Base-by-base conservation (phyloP, 2,888 invertebrate genomes). In the Yponomeuta sedellus region DNA sequence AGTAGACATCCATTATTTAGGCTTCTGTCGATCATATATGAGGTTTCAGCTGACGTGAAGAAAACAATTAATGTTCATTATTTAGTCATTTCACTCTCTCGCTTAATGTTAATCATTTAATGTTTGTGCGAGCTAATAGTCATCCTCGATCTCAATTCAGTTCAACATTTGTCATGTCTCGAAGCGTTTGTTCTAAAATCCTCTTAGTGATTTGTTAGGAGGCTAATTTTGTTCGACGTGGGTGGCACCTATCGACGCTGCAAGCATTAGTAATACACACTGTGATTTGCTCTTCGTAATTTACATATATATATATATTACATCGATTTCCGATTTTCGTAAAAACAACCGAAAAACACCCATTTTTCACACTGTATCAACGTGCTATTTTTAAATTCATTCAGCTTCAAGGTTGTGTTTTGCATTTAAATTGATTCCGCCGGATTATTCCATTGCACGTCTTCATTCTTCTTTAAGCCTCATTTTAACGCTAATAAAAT, bases 171-270 rank as follows among this genome's bases (percentile, higher is more conserved):
- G 57, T 64, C 61, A 66, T 64, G 67, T 68, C 67, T 65, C 68
- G 58, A 20, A 58, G 20, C 19, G 61, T 57, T 57, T 39, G 56
- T 64, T 57, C 57, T 20, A 59, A 65, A 67, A 63, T 63, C 63
- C 66, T 66, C 69, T 67, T 67, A 67, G 66, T 70, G 67, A 78
- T 81, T 79, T 75, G 77, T 83, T 82, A 82, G 77, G 40, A 72
- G 69, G 77, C 77, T 84, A 81, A 81, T 81, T 85, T 72, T 64
- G 79, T 77, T 71, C 79, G 69, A 74, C 71, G 85, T 85, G 82
- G 83, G 85, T 81, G 85, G 82, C 72, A 68, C n/a, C 16, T 4
- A 52, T 52, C 12, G 44, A 52, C 16, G 2, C 44, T 12, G 16
- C 16, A 16, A 4, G 44, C 44, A 52, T 52, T 52, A 52, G 44